phyloP scores from a whole-genome alignment of 2,888 invertebrate genomes.

The Laothoe populi region DNA sequence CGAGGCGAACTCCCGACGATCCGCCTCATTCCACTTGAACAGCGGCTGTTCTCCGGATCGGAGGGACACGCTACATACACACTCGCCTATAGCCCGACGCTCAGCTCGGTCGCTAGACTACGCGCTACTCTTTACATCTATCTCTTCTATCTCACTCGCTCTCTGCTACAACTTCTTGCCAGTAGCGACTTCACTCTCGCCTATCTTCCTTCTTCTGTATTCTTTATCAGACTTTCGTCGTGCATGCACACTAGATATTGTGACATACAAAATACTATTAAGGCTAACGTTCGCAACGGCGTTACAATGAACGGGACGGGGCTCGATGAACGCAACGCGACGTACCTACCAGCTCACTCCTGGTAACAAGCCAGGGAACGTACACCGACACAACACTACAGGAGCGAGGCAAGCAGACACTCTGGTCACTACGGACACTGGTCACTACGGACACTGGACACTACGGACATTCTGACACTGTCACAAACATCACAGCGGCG shows the following conservation, averaged over 20 bases:
- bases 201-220: slow-evolving; percentile 81
- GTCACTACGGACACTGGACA: slow-evolving; percentile 10
- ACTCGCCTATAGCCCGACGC: slow-evolving; percentile 76
- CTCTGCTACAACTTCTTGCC: slow-evolving; percentile 80
- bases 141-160: slow-evolving; percentile 81
- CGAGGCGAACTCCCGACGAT: slow-evolving; percentile 77
- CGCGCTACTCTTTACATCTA: slow-evolving; percentile 81
- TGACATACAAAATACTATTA: slow-evolving; percentile 80
- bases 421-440: slow-evolving; percentile 5
- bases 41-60: slow-evolving; percentile 66
- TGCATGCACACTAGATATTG: slow-evolving; percentile 85
- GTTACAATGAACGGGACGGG: slow-evolving; percentile 64
- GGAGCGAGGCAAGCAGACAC: slow-evolving; percentile 48
- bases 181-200: slow-evolving; percentile 79
- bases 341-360: slow-evolving; percentile 64
- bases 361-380: slow-evolving; percentile 62
- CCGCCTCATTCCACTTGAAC: slow-evolving; percentile 58
- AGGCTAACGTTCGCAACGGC: slow-evolving; percentile 79
- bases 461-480: slow-evolving; percentile 71
- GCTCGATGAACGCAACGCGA: slow-evolving; percentile 72
- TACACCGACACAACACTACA: slow-evolving; percentile 66
- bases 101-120: slow-evolving; percentile 78
- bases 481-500: slow-evolving; percentile 78
- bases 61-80: slow-evolving; percentile 70
- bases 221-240: slow-evolving; percentile 80